A percentile compares a stretch with the other conserved stretches of the same genome.
phyloP scores from a whole-genome alignment of 2,113 vertebrate species.

The Ammodytes marinus region DNA sequence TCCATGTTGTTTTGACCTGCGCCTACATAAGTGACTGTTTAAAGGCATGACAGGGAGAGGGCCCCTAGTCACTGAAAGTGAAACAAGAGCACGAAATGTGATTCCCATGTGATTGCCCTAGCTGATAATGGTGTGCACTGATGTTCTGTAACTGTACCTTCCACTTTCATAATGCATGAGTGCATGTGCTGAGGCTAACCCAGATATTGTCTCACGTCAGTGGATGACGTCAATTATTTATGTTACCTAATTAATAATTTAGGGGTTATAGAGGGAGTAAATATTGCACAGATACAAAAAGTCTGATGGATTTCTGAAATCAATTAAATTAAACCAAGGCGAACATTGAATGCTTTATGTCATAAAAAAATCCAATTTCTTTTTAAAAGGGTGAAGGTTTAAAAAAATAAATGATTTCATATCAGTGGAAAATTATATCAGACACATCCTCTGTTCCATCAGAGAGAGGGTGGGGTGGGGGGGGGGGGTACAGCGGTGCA shows the following conservation, averaged over 20 bases:
- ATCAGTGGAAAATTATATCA: conserved; percentile 2
- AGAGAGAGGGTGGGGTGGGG: conserved; percentile 5
- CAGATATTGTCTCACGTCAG: conserved; percentile 41
- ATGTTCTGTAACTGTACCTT: conserved; percentile 69
- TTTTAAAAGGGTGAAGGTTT: background rate
- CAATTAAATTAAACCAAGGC: background rate
- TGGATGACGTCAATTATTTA: conserved; percentile 60
- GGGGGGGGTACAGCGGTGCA: conserved; percentile 27
- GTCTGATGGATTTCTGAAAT: conserved; percentile 14
- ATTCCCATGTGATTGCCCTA: conserved; percentile 57
- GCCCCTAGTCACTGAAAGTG: conserved; percentile 77
- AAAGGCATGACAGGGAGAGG: conserved; percentile 73
- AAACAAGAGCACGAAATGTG: conserved; percentile 78
- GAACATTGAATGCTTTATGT: background rate
- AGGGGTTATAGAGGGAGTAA: conserved; percentile 9
- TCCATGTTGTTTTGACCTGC: conserved; percentile 15
- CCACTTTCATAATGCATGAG: conserved; percentile 75
- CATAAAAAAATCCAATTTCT: background rate
- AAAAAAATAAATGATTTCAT: background rate
- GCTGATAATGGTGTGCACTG: conserved; percentile 55
- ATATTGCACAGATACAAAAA: background rate
- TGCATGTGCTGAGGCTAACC: conserved; percentile 45
- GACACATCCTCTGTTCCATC: conserved; percentile 47
- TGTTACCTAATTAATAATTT: conserved; percentile 31
- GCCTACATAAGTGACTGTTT: conserved; percentile 42